Conservation (phyloP, 2,113 vertebrate genomes). For the Alethe castanea region DNA sequence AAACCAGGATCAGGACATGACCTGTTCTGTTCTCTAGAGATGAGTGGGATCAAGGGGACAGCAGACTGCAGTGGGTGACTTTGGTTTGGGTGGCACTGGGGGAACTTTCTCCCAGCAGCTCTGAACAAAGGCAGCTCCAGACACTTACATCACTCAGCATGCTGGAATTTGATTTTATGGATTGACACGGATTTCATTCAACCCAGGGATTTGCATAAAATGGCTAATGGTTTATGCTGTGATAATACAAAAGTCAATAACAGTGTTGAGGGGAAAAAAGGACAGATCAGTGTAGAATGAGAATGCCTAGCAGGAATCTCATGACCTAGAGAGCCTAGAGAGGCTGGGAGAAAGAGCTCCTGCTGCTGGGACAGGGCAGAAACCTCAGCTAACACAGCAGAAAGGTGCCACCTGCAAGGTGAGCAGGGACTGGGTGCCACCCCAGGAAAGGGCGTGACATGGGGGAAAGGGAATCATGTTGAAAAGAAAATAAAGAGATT, state of each 20-base stretch:
- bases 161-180: conserved; percentile 28
- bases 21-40: background rate
- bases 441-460: background rate
- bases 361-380: background rate
- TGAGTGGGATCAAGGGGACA: background rate
- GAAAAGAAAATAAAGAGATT: conserved; percentile 28
- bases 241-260: conserved; percentile 13
- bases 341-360: background rate
- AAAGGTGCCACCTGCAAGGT: background rate
- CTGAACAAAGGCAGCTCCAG: background rate
- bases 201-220: background rate
- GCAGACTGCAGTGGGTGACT: background rate
- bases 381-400: background rate
- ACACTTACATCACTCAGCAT: accelerated
- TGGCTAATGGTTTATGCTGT: background rate
- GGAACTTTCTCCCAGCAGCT: background rate
- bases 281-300: background rate
- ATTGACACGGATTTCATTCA: background rate
- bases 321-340: background rate
- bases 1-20: background rate
- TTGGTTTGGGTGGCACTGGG: background rate
- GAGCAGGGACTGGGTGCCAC: background rate
- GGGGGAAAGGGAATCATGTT: background rate
- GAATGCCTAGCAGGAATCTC: background rate
- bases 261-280: background rate